These are phyloP conservation scores for Aquatica leii DNA, from an alignment of 2,888 invertebrate genomes.

Conservation along the genomic window DNA sequence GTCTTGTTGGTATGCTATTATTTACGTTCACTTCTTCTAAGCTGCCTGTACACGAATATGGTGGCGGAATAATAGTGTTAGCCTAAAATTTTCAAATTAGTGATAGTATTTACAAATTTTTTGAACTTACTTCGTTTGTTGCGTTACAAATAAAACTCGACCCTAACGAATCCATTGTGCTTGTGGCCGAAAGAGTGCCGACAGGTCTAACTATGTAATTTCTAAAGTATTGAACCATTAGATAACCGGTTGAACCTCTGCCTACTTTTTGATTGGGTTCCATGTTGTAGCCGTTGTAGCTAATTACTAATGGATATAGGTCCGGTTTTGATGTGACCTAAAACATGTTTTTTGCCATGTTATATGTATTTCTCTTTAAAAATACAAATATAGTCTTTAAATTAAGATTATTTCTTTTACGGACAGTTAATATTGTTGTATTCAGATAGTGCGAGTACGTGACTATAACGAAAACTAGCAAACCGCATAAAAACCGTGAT, in stretches of 20 bases:
- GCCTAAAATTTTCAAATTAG: constrained; percentile 64
- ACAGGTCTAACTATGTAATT: constrained; percentile 80
- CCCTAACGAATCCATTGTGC: constrained; percentile 85
- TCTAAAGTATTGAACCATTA: constrained; percentile 86
- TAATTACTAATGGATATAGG: constrained; percentile 84
- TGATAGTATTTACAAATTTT: neutral
- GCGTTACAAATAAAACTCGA: constrained; percentile 88
- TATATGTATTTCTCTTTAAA: too few species aligned
- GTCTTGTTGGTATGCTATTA: constrained; percentile 41
- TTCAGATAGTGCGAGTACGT: too few species aligned
- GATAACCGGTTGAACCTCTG: constrained; percentile 74
- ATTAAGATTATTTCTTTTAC: too few species aligned
- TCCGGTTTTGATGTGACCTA: constrained; percentile 88
- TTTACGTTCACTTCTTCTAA: constrained; percentile 69
- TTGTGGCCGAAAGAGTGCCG: constrained; percentile 83
- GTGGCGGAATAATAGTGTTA: constrained; percentile 83
- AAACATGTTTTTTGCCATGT: too few species aligned
- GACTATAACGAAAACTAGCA: too few species aligned
- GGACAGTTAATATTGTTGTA: too few species aligned
- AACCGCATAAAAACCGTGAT: too few species aligned
- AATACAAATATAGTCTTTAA: too few species aligned
- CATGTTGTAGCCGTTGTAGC: constrained; percentile 68
- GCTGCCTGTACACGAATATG: constrained; percentile 82
- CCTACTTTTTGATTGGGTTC: constrained; percentile 72
- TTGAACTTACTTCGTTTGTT: constrained; percentile 74